Percentiles rank a stretch among this genome's conserved stretches.
These are phyloP conservation scores for Aphelocoma californica DNA, from an alignment of 2,797 vertebrate genomes.

Conservation along the genomic window DNA sequence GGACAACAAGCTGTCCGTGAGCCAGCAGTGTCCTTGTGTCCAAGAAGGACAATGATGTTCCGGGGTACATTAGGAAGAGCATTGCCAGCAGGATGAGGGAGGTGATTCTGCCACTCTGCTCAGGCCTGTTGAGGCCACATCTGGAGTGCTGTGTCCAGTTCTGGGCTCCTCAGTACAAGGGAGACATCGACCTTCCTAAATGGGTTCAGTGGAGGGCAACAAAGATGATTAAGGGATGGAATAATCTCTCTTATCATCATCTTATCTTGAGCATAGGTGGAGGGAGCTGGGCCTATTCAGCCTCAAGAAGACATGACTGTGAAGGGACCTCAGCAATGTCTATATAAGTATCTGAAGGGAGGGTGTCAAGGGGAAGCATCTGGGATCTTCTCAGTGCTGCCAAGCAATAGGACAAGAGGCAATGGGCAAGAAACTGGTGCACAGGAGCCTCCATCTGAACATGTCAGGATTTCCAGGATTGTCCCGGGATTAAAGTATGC, in stretches of 20 bases:
- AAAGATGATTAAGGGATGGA: background rate
- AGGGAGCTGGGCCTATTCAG: background rate
- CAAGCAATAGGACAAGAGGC: background rate
- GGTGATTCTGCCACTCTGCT: background rate
- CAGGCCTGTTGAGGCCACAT: no score
- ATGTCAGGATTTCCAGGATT: no score
- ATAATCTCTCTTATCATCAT: background rate
- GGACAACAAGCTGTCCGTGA: background rate
- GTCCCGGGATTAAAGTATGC: no score
- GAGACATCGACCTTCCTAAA: background rate
- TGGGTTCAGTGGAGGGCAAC: background rate
- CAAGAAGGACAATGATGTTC: background rate
- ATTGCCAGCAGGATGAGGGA: background rate
- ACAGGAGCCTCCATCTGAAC: background rate
- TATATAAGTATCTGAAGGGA: background rate
- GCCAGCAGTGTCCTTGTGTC: background rate
- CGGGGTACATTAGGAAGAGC: background rate
- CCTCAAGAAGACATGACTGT: background rate
- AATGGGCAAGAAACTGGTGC: background rate
- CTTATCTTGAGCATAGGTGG: background rate
- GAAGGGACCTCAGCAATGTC: background rate
- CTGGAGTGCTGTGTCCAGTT: background rate
- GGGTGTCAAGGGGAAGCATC: background rate
- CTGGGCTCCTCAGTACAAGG: background rate
- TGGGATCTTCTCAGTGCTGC: background rate